Evolutionary conservation across 2,797 vertebrate genomes (phyloP).

Genomic region (Lepidocolaptes lacrymiger): DNA sequence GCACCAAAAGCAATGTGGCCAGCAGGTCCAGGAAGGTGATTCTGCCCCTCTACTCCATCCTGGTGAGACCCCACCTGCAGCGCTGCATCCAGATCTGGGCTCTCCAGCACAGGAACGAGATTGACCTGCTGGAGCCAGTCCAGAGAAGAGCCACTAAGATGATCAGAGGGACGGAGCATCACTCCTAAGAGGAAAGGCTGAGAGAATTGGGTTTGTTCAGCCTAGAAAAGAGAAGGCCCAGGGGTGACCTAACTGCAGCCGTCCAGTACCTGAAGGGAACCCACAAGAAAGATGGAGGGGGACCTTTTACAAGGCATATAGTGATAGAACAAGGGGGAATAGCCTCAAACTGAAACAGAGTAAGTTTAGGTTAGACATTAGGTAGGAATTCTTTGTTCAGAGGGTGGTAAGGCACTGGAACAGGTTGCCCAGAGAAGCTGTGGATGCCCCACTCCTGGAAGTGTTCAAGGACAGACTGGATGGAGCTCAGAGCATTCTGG

Average conservation of each 20-base stretch:
- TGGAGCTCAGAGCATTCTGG: neutral
- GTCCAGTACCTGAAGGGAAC: neutral
- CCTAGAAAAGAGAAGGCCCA: neutral
- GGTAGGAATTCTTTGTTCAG: neutral
- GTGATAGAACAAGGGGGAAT: neutral
- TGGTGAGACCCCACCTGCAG: neutral
- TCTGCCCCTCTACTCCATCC: neutral
- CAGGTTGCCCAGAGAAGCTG: neutral
- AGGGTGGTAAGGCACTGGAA: neutral
- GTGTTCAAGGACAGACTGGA: neutral
- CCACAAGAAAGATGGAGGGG: neutral
- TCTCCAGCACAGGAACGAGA: neutral
- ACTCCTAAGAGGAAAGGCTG: neutral
- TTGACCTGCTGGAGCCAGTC: rapidly evolving
- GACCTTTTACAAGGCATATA: neutral
- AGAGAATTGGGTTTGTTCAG: neutral
- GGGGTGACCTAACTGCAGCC: neutral
- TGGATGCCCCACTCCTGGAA: neutral
- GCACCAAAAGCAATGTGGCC: rapidly evolving
- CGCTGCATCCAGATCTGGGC: neutral
- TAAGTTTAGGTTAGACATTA: neutral
- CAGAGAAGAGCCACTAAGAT: neutral
- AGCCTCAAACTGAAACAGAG: neutral
- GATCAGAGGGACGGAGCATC: neutral
- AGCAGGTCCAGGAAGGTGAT: neutral